phyloP scores from a whole-genome alignment of 1,140 invertebrate species.

The Odontomachus brunneus region DNA sequence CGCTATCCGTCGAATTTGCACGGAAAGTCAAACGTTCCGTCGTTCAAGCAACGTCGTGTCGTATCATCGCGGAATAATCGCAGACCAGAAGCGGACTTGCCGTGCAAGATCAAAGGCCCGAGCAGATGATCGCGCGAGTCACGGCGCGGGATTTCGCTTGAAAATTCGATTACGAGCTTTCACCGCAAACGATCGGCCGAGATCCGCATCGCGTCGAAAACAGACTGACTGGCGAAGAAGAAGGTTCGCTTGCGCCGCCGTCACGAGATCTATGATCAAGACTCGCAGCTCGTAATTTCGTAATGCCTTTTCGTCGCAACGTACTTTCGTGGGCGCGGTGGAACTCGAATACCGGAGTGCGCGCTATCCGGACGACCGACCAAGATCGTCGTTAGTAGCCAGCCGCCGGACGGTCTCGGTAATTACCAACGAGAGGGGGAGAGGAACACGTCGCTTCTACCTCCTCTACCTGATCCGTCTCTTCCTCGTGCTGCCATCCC shows the following conservation, averaged over 20 bases:
- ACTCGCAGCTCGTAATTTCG: constrained; percentile 34
- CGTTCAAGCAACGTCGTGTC: not conserved
- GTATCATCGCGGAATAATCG: constrained; percentile 1
- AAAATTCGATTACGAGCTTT: constrained; percentile 50
- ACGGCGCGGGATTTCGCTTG: constrained; percentile 4
- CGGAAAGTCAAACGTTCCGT: too few species aligned
- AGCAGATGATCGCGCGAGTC: not conserved
- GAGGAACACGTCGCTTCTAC: too few species aligned
- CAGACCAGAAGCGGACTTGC: not conserved
- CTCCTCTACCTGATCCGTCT: too few species aligned
- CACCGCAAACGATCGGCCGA: constrained; percentile 52
- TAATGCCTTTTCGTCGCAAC: constrained; percentile 17
- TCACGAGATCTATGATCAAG: constrained; percentile 45
- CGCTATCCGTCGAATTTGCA: too few species aligned
- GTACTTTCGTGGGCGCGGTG: constrained; percentile 25
- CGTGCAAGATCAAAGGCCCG: constrained; percentile 34
- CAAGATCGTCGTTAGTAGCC: constrained; percentile 39
- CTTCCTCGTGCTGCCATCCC: not conserved
- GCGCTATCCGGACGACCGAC: constrained; percentile 10
- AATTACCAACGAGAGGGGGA: constrained; percentile 44
- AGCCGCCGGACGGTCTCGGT: constrained; percentile 45
- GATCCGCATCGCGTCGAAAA: constrained; percentile 9
- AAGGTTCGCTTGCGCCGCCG: constrained; percentile 11
- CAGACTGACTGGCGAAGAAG: not conserved
- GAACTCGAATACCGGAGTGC: constrained; percentile 41